Conservation (phyloP, 2,888 invertebrate species). For the Saturnia japonica region DNA sequence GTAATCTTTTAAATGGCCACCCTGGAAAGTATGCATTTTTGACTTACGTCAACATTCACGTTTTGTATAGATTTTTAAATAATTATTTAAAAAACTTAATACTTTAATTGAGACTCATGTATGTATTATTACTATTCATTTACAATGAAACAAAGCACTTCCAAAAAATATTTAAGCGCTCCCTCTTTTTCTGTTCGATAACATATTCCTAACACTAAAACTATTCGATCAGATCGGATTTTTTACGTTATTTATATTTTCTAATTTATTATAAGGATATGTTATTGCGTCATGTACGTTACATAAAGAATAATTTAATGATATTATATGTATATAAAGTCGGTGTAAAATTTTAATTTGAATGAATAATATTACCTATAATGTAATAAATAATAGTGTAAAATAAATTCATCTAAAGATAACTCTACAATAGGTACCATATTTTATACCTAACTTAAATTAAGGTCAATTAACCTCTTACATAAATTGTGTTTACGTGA, state of each 20-base stretch:
- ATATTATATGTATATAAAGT: no score
- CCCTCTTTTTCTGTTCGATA: neutral
- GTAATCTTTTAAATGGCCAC: no score
- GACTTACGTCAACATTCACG: no score
- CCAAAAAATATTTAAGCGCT: no score
- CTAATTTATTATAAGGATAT: neutral
- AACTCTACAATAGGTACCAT: no score
- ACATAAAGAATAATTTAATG: neutral
- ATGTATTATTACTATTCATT: neutral
- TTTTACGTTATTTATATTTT: neutral
- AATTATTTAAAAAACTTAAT: no score
- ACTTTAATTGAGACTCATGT: neutral
- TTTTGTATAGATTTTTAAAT: no score
- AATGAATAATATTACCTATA: neutral
- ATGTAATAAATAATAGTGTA: no score
- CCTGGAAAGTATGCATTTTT: no score
- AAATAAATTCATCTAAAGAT: no score
- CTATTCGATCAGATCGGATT: neutral
- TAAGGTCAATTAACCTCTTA: neutral
- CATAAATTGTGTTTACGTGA: neutral
- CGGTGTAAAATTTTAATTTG: no score
- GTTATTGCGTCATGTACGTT: neutral
- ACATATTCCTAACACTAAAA: neutral
- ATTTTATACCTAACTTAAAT: no score
- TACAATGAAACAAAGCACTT: neutral